Evolutionary conservation across 2,113 vertebrate genomes (phyloP), one percentile per base, ranked within the genome.

Genomic region (Chunga burmeisteri): DNA sequence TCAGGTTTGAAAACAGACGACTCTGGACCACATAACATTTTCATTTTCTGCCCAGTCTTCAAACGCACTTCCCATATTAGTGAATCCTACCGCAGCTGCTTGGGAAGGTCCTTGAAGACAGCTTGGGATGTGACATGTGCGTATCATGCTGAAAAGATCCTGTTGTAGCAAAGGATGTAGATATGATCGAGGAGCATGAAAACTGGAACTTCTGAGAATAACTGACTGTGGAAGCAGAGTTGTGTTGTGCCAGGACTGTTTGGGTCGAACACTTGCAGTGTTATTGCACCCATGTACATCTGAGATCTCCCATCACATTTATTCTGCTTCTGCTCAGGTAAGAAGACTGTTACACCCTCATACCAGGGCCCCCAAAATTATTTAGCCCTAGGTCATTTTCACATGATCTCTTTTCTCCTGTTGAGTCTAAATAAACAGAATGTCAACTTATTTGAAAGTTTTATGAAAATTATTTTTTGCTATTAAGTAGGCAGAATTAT

Each of bases 361-460:
- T 32, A 58, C 2, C 6, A 77, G 4, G 46, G 7, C 6, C 8
- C 8, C 4, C 2, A 3, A 25, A 44, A 42, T 65, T 0, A 44
- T 65, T 71, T 82, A 30, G 30, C 18, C 25, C 12, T 52, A 16
- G 16, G 6, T 73, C 4, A 61, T 68, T 80, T 86, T 94, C 55
- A 53, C 8, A 42, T 16, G 9, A n/a, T 36, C 11, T 49, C 18
- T 81, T 75, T 82, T 65, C 44, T 82, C 3, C 25, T 62, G 7
- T 16, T 62, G 9, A 63, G 22, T n/a, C 26, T 34, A 58, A 93
- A 90, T 15, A 58, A 92, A 49, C 0, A 52, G 10, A 66, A 32
- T 23, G 7, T 36, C 14, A 55, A 15, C 32, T 32, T 79, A 42
- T 16, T 74, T 67, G 32, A 27, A 94, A 78, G 19, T 16, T 56